A percentile compares a stretch with the other conserved stretches of the same genome.
Evolutionary conservation across 2,888 invertebrate genomes (phyloP).

Genomic region (Seira ritae): DNA sequence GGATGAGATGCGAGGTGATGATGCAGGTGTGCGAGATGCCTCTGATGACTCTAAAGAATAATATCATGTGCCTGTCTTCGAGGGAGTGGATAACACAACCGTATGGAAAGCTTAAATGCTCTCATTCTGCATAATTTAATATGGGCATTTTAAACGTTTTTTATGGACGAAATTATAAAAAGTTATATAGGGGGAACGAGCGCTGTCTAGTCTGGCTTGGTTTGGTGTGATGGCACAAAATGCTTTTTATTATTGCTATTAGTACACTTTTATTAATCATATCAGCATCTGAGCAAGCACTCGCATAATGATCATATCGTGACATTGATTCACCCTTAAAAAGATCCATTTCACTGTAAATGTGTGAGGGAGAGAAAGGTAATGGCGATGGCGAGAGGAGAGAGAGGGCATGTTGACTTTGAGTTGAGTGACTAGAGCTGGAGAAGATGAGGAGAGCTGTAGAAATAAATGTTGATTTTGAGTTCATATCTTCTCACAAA

Average conservation of each 20-base stretch:
- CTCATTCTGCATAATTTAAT: not conserved
- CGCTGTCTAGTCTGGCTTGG: slow-evolving; percentile 6
- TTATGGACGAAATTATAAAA: not conserved
- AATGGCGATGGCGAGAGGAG: not conserved
- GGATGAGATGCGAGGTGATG: slow-evolving; percentile 7
- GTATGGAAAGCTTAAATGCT: not conserved
- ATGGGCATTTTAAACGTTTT: slow-evolving; percentile 1
- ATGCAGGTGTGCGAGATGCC: slow-evolving; percentile 11
- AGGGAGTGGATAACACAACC: not conserved
- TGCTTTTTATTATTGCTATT: slow-evolving; percentile 63
- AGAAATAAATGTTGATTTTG: no score
- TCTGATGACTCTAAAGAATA: not conserved
- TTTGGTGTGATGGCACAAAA: slow-evolving; percentile 40
- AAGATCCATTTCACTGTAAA: not conserved
- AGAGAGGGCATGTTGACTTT: not conserved
- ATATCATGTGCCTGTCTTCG: not conserved
- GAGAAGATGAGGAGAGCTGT: no score
- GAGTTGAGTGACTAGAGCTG: not conserved
- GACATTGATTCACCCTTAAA: slow-evolving; percentile 29
- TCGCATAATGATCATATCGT: slow-evolving; percentile 32
- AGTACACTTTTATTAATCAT: slow-evolving; percentile 24
- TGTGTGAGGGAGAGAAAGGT: not conserved
- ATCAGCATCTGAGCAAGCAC: slow-evolving; percentile 7
- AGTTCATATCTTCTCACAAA: not conserved
- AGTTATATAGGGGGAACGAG: not conserved